Base-by-base conservation (phyloP, 1,140 invertebrate species). In the Octopus bimaculoides region DNA sequence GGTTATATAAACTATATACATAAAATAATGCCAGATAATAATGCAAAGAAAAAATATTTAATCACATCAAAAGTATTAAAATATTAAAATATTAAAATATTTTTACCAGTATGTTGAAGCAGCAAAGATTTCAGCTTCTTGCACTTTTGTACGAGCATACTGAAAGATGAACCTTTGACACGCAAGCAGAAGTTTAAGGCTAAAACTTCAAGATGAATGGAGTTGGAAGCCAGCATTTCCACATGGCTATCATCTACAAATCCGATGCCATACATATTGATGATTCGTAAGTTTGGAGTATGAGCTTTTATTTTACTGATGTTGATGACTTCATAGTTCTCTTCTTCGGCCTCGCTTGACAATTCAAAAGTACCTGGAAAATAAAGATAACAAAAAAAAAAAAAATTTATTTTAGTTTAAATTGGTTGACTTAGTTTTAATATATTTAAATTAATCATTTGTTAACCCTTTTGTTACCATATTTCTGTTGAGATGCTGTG, bases 311-410 rank as follows among this genome's bases (percentile, higher is more conserved):
- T 91, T 80, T 91, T 91, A 41, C 89, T 87, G 26, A 99, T 97
- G 89, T 99, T 99, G 83, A 99, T 97, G 0, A 99, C 98, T 91
- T 99, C 98, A 89, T 99, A 99, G 84, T 99, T 97, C 92, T 99
- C 98, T 89, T 99, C 98, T 88, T 99, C 98, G 87, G 99, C 98
- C 88, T 99, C 91, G 81, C 90, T 97, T 88, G 98, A 97, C 7
- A 98, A 94, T 89, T 99, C 98, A 89, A 99, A 99, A 0, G 98
- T 99, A 41, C 98, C 96, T 97, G 87, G 6, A 89, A 79, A 41
- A 73, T 54, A 75, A 20, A 77, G 66, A 26, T 61, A 66, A 26
- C 79, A 54, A 74, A 71, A 41, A 17, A 14, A 9, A 77, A 77
- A 54, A 77, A 20, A 12, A 2, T 52, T 17, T 2, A 41, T 41